Evolutionary conservation across 2,797 vertebrate genomes (phyloP).

Genomic region (Malacoraja senta): DNA sequence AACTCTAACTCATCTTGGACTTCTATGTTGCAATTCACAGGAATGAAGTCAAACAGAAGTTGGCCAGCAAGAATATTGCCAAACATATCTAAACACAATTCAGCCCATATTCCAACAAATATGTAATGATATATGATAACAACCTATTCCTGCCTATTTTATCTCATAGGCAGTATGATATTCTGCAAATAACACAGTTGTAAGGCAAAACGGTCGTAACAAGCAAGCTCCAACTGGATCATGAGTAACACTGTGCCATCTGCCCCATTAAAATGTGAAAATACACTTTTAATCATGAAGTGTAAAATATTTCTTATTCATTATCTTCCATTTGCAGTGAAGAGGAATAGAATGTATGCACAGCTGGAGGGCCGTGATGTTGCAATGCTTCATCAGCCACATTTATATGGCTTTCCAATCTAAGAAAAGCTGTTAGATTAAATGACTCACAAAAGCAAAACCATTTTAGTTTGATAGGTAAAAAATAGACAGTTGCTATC

Average conservation of each 20-base stretch:
- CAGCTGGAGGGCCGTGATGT: neutral
- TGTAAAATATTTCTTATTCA: conserved; percentile 27
- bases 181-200: neutral
- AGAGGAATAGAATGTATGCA: neutral
- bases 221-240: neutral
- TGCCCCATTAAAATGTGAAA: neutral
- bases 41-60: too few relatives aligned
- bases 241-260: neutral
- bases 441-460: conserved; percentile 26
- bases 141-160: neutral
- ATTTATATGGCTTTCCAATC: neutral
- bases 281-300: conserved; percentile 9
- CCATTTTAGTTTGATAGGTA: neutral
- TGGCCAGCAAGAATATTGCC: too few relatives aligned
- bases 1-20: too few relatives aligned
- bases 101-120: neutral
- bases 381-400: conserved; percentile 24
- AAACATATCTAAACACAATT: too few relatives aligned
- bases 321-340: neutral
- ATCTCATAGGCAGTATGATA: neutral
- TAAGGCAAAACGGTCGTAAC: neutral
- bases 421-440: neutral
- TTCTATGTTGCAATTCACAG: too few relatives aligned
- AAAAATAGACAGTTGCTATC: neutral
- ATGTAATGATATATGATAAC: neutral